Conservation (phyloP, 1,140 invertebrate genomes). For the Conus ventricosus region DNA sequence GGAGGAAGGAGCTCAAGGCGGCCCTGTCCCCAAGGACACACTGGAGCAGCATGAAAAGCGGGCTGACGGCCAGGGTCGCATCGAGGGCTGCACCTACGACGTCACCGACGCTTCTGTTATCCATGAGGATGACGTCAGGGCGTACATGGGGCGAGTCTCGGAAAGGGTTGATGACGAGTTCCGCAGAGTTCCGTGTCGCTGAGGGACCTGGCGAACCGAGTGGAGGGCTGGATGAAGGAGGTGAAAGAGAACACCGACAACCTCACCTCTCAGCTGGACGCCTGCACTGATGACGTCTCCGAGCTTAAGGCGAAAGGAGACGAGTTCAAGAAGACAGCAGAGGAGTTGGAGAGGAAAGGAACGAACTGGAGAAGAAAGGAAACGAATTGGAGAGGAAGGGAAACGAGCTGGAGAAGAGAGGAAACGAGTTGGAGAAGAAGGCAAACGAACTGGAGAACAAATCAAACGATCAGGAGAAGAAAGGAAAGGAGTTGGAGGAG, state of each 20-base stretch:
- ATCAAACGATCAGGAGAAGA: too few species aligned
- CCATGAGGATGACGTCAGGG: background rate
- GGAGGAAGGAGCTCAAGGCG: conserved; percentile 14
- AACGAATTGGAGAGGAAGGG: too few species aligned
- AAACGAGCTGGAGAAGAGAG: too few species aligned
- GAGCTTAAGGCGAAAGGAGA: background rate
- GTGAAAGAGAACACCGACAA: background rate
- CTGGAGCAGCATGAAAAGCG: background rate
- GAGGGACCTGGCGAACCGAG: background rate
- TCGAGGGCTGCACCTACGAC: background rate
- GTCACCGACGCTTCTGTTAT: background rate
- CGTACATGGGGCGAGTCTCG: background rate
- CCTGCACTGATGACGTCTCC: too few species aligned
- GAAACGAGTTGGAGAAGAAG: too few species aligned
- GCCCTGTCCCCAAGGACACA: background rate
- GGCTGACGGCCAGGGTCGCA: background rate
- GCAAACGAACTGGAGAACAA: too few species aligned
- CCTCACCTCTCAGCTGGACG: background rate
- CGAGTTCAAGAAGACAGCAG: background rate
- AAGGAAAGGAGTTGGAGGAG: background rate
- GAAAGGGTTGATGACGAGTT: too few species aligned
- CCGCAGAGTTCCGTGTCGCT: too few species aligned
- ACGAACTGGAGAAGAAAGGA: too few species aligned
- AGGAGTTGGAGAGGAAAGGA: background rate
- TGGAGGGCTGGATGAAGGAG: background rate